Base-by-base conservation (phyloP, 1,140 invertebrate species). In the Apis florea region DNA sequence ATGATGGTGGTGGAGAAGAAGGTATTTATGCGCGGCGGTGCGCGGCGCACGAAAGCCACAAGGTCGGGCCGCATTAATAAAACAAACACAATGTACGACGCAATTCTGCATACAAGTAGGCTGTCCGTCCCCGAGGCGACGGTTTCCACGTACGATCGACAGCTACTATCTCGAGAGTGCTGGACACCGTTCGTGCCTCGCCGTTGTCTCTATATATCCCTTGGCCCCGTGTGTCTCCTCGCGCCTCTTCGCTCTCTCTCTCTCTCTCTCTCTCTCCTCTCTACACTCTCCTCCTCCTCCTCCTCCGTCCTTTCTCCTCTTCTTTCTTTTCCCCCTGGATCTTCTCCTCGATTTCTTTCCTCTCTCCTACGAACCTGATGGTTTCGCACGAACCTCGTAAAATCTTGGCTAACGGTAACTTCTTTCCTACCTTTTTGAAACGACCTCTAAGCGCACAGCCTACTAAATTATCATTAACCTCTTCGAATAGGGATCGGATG, bases 21-120 rank as follows among this genome's bases (percentile, higher is more conserved):
- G 85, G 82, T 83, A 86, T 81, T 89, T 82, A 85, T 79, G 85
- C 63, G 78, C 68, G 80, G 56, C 85, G 82, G 77, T 74, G 82
- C 59, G 84, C 80, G 80, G 70, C 70, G 79, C 82, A 81, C 85
- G 85, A 90, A 91, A 89, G 90, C 85, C 88, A 71, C 85, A 90
- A 90, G 88, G 89, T 88, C 89, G 88, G 77, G 72, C 82, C 85
- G 85, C 89, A 91, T 92, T 91, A 91, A 92, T 91, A 92, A 92
- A 92, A 92, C 91, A 92, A 92, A 91, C 90, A 91, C 84, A 91
- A 90, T 87, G 84, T 89, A 90, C 90, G 86, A 89, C 90, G 87
- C 90, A 91, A 91, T 89, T 87, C 87, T 88, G 83, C 85, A 88
- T 86, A 83, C 86, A 83, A 84, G 84, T 87, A 82, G 77, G 88